These are phyloP conservation scores for Linnaemya vulpina DNA, from an alignment of 2,888 invertebrate species.

Conservation along the genomic window DNA sequence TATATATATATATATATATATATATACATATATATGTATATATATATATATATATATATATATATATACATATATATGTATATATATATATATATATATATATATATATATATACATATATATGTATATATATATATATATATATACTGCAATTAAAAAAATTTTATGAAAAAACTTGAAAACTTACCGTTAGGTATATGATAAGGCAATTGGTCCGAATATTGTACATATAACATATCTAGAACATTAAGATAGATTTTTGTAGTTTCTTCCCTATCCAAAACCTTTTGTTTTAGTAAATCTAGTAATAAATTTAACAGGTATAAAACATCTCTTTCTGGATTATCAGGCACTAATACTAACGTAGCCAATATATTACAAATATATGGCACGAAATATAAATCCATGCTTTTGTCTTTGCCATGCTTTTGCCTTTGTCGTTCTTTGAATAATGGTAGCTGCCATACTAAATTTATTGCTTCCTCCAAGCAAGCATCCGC, in stretches of 20 bases:
- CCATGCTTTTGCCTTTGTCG: constrained; percentile 89
- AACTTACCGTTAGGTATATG: constrained; percentile 88
- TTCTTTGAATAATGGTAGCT: constrained; percentile 88
- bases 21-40: too few relatives aligned
- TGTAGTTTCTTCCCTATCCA: constrained; percentile 87
- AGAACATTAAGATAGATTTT: constrained; percentile 89
- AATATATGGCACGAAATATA: constrained; percentile 87
- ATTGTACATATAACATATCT: constrained; percentile 90
- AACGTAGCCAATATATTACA: constrained; percentile 92
- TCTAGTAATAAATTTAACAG: constrained; percentile 91
- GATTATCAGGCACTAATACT: constrained; percentile 93
- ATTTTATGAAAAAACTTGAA: too few relatives aligned
- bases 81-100: too few relatives aligned
- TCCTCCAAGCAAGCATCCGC: constrained; percentile 98
- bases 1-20: too few relatives aligned
- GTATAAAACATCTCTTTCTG: constrained; percentile 93
- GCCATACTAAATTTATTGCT: constrained; percentile 90
- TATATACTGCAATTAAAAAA: too few relatives aligned
- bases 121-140: too few relatives aligned
- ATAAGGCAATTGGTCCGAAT: constrained; percentile 93
- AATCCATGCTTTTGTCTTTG: constrained; percentile 88
- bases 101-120: too few relatives aligned
- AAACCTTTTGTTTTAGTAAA: constrained; percentile 88
- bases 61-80: too few relatives aligned
- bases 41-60: too few relatives aligned